These are phyloP conservation scores for Xerus inauris DNA, from an alignment of 2,113 vertebrate species.

Conservation along the genomic window DNA sequence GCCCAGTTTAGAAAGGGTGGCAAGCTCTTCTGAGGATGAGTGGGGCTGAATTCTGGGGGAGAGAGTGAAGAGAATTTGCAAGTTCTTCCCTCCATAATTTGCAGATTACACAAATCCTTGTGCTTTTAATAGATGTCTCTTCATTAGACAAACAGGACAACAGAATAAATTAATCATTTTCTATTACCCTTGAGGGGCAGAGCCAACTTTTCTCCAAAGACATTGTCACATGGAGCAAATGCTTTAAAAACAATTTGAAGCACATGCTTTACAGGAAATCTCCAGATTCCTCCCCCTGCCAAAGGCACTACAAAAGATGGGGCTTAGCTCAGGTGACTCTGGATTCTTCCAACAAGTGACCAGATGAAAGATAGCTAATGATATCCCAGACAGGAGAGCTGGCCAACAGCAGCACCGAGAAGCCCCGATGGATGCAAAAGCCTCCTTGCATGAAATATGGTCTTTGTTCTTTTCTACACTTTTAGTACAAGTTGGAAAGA, in stretches of 20 bases:
- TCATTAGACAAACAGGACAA: conserved; percentile 29
- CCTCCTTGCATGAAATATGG: conserved; percentile 20
- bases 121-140: conserved; percentile 55
- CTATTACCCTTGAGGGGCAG: conserved; percentile 54
- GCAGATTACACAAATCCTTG: conserved; percentile 47
- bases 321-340: conserved; percentile 26
- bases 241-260: conserved; percentile 23
- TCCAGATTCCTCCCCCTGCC: conserved; percentile 37
- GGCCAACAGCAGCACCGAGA: conserved; percentile 56
- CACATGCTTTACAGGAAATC: conserved; percentile 60
- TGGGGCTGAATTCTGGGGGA: background rate
- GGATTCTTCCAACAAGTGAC: conserved; percentile 53
- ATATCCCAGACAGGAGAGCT: conserved; percentile 52
- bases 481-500: conserved; percentile 40
- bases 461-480: conserved; percentile 55
- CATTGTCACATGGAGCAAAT: conserved; percentile 63
- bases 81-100: conserved; percentile 39
- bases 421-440: conserved; percentile 55
- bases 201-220: conserved; percentile 21
- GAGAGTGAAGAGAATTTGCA: background rate
- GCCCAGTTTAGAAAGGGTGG: conserved; percentile 37
- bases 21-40: background rate
- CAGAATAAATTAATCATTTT: conserved; percentile 56
- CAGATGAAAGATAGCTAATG: conserved; percentile 59
- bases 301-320: conserved; percentile 61